Evolutionary conservation across 2,888 invertebrate genomes (phyloP), one percentile per base, ranked within the genome.

Genomic region (Petrophora chlorosata): DNA sequence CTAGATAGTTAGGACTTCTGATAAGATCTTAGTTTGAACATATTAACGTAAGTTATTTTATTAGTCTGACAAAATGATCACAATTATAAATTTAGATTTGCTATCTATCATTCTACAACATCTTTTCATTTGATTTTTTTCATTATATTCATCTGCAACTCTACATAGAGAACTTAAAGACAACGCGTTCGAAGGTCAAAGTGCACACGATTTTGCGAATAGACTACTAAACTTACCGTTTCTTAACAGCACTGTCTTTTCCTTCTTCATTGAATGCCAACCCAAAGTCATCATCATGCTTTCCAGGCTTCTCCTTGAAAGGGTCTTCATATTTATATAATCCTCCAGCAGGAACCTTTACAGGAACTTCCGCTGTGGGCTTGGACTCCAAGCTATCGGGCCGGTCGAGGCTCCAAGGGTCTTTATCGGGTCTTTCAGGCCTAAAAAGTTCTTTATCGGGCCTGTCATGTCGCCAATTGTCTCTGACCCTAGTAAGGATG

Each of bases 281-380:
- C 0, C 67, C 76, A 25, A 71, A 81, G 10, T 74, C 74, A 9
- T 76, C 78, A 3, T 70, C 70, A 4, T 56, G 55, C 1, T 59
- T 44, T 5, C 53, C 59, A 2, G 85, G 82, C 12, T 73, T 80
- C 1, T 76, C 79, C 23, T 73, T 81, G 33, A 85, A 86, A 0
- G 79, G 63, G 3, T 77, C 77, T 0, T 79, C 76, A 0, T 72
- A 67, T 50, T 77, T 70, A 56, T 90, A 90, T 0, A 87, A 60
- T 0, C 83, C 85, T 1, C 89, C 89, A 0, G 88, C 89, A 1
- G 82, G 82, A 0, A 82, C 56, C 17, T 64, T 76, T 8, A 76
- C 65, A 0, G 85, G 82, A 0, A 70, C 67, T 45, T 79, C 76
- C 2, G 68, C 71, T 0, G 85, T 86, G 0, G 85, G 84, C 35